These are phyloP conservation scores for Odobenus rosmarus DNA, from an alignment of 2,113 vertebrate genomes.

Conservation along the genomic window DNA sequence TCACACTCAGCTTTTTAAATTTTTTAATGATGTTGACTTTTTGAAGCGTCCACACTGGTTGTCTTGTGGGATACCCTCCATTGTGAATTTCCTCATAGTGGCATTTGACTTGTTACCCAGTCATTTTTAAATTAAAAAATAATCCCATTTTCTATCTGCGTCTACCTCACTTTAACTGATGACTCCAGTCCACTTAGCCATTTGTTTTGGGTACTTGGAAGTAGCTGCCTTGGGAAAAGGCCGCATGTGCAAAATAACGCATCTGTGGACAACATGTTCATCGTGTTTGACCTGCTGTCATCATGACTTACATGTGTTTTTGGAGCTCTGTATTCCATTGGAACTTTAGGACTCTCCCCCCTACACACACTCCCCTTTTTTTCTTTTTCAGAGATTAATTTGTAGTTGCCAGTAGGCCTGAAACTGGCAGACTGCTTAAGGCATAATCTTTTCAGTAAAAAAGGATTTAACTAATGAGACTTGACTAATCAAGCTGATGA, in stretches of 20 bases:
- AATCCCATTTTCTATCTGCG: neutral
- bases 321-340: conserved; percentile 51
- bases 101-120: neutral
- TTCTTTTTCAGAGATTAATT: conserved; percentile 63
- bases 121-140: neutral
- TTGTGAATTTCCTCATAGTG: neutral
- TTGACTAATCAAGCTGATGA: conserved; percentile 72
- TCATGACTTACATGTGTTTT: neutral
- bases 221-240: neutral
- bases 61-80: neutral
- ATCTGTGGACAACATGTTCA: neutral
- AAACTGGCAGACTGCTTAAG: conserved; percentile 76
- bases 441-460: conserved; percentile 85
- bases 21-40: neutral
- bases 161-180: neutral
- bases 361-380: neutral
- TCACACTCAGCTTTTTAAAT: neutral
- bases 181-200: neutral
- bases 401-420: conserved; percentile 53
- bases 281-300: neutral
- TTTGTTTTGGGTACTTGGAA: neutral
- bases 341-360: conserved; percentile 54
- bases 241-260: neutral
- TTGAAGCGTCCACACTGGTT: neutral
- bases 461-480: conserved; percentile 83